Evolutionary conservation across 2,797 vertebrate species (phyloP).

Genomic region (Tenualosa ilisha): DNA sequence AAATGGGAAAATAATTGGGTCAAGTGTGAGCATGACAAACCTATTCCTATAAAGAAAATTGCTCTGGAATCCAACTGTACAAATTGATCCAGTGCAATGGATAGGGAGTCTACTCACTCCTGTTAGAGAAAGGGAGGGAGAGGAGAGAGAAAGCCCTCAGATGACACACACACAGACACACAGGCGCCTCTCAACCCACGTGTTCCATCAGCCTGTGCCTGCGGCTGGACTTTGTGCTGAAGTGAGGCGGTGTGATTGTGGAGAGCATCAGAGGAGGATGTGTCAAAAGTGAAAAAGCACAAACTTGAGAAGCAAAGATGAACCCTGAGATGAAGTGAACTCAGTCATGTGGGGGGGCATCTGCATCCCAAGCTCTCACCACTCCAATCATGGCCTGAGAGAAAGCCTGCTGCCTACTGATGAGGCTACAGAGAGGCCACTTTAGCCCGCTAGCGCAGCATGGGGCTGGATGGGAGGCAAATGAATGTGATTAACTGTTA

Average conservation of each 20-base stretch:
- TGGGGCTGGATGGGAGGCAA: background rate
- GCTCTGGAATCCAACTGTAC: constrained; percentile 53
- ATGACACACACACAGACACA: constrained; percentile 7
- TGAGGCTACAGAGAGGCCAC: background rate
- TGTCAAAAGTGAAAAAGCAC: constrained; percentile 8
- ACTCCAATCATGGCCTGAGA: background rate
- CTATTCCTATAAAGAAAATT: constrained; percentile 52
- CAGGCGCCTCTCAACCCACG: constrained; percentile 45
- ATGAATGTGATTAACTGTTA: constrained; percentile 14
- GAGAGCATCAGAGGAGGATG: constrained; percentile 16
- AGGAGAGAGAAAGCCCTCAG: constrained; percentile 16
- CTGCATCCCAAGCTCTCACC: background rate
- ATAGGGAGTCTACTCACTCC: background rate
- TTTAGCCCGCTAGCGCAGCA: background rate
- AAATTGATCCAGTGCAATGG: constrained; percentile 6
- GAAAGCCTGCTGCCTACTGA: background rate
- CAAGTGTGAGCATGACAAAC: constrained; percentile 55
- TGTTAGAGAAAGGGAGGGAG: background rate
- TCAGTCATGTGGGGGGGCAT: background rate
- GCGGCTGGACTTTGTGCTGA: constrained; percentile 40
- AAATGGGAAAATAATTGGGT: constrained; percentile 53
- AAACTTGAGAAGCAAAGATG: background rate
- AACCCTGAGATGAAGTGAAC: background rate
- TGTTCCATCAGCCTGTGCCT: constrained; percentile 39
- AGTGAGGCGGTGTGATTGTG: constrained; percentile 38